Conservation (phyloP, 2,113 vertebrate species). For the Xiphophorus maculatus region DNA sequence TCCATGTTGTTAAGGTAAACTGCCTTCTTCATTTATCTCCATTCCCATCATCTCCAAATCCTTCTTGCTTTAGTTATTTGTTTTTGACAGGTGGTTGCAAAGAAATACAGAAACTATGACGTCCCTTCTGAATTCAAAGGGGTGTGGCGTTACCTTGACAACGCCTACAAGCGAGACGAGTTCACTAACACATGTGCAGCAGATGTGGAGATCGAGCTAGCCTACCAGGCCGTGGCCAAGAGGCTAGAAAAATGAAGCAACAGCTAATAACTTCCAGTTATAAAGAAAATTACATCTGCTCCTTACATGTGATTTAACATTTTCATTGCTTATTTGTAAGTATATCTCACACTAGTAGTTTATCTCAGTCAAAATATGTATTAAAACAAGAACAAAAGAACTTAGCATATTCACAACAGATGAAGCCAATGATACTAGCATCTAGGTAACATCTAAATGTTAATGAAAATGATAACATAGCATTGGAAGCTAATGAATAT, state of each 20-base stretch:
- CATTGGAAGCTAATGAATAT: background rate
- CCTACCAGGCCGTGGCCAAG: constrained; percentile 92
- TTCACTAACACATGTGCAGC: constrained; percentile 95
- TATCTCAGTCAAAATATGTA: background rate
- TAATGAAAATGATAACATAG: background rate
- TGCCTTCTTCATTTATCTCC: background rate
- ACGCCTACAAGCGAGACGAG: constrained; percentile 89
- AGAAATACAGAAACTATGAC: constrained; percentile 94
- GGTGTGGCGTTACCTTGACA: constrained; percentile 91
- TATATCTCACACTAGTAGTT: background rate
- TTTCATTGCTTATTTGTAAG: constrained; percentile 9
- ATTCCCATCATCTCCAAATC: background rate
- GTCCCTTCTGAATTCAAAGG: constrained; percentile 89
- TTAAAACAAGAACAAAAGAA: background rate
- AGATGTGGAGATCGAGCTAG: constrained; percentile 90
- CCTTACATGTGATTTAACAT: background rate
- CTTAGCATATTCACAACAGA: background rate
- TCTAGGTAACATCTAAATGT: background rate
- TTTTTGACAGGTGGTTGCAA: constrained; percentile 87
- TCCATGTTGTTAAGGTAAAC: constrained; percentile 94
- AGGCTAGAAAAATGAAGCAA: constrained; percentile 83
- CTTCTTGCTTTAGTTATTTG: background rate
- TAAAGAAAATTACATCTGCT: background rate
- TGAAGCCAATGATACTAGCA: background rate
- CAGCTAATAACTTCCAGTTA: background rate